phyloP scores from a whole-genome alignment of 2,113 vertebrate genomes.

The Sminthopsis crassicaudata region DNA sequence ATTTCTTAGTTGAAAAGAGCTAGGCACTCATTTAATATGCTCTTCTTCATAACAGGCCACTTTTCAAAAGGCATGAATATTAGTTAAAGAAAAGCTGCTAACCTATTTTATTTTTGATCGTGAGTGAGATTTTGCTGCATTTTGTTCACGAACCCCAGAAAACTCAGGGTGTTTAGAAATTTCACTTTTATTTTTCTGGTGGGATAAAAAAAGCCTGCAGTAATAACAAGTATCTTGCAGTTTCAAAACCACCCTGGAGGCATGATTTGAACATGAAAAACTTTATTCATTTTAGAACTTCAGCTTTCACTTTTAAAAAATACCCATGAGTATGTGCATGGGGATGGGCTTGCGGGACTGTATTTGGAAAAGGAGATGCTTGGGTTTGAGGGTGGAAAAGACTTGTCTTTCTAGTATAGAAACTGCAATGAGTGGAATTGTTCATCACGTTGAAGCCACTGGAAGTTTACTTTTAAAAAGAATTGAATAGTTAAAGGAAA shows the following conservation, averaged over 20 bases:
- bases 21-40: not conserved
- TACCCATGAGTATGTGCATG: not conserved
- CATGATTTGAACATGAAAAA: not conserved
- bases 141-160: not conserved
- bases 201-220: not conserved
- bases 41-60: not conserved
- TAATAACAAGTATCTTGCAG: not conserved
- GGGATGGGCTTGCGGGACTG: not conserved
- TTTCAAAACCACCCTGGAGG: not conserved
- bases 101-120: not conserved
- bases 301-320: not conserved
- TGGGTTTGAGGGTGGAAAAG: not conserved
- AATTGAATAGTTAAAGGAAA: not conserved
- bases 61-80: not conserved
- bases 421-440: not conserved
- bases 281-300: not conserved
- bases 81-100: not conserved
- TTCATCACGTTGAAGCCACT: not conserved
- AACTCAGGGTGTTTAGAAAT: not conserved
- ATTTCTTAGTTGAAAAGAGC: not conserved
- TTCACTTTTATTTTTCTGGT: not conserved
- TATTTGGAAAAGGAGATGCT: not conserved
- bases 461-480: not conserved
- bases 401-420: not conserved
- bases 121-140: not conserved